Percentiles rank a stretch among this genome's conserved stretches.
Conservation (phyloP, 2,888 invertebrate species). For the Electrophaes corylata region DNA sequence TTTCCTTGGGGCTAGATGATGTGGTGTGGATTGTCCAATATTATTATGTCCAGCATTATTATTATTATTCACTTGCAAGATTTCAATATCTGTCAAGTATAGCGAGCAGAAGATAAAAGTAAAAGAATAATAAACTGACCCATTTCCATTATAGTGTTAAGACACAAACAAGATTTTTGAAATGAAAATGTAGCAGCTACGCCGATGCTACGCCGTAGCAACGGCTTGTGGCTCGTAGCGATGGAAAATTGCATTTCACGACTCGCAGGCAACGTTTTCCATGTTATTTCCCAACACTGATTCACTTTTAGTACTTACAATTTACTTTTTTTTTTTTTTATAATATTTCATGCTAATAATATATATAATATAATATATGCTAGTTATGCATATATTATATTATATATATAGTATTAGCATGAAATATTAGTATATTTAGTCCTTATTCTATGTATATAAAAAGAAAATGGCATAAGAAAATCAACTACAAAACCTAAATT, state of each 20-base stretch:
- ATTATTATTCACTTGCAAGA: too few species aligned
- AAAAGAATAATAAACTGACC: background rate
- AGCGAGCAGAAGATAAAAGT: background rate
- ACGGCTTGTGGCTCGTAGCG: slow-evolving; percentile 47
- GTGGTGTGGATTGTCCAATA: too few species aligned
- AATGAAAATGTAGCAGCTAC: slow-evolving; percentile 19
- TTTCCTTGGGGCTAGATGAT: too few species aligned
- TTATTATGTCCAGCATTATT: too few species aligned
- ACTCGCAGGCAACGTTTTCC: slow-evolving; percentile 39
- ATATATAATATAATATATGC: too few species aligned
- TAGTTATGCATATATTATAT: too few species aligned
- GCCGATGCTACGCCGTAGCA: slow-evolving; percentile 23
- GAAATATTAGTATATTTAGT: too few species aligned
- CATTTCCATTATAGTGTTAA: background rate
- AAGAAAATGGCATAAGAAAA: background rate
- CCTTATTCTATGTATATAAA: too few species aligned
- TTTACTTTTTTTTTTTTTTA: background rate
- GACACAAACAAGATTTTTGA: slow-evolving; percentile 4
- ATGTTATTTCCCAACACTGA: slow-evolving; percentile 4
- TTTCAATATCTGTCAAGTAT: too few species aligned
- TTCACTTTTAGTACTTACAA: background rate
- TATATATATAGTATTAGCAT: too few species aligned
- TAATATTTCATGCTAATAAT: too few species aligned
- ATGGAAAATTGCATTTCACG: slow-evolving; percentile 71
- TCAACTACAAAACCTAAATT: background rate